Evolutionary conservation across 2,797 vertebrate species (phyloP).

Genomic region (Sebastolobus alascanus): DNA sequence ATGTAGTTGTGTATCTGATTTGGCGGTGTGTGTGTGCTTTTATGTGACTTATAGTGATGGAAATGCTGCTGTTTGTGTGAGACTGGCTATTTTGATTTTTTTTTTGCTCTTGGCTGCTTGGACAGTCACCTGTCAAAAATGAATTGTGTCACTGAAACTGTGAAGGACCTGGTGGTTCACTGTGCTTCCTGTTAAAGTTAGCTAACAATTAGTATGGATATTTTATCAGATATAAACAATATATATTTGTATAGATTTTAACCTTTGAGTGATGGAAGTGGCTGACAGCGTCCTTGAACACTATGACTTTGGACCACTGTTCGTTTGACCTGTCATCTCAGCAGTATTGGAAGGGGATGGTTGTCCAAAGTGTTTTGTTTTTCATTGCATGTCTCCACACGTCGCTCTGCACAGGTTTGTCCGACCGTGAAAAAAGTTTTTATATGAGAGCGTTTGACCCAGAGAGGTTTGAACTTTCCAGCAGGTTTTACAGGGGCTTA

Average conservation of each 20-base stretch:
- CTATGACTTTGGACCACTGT: conserved; percentile 31
- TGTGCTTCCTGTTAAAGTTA: conserved; percentile 24
- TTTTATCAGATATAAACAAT: not conserved
- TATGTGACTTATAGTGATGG: conserved; percentile 29
- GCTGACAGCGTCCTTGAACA: conserved; percentile 23
- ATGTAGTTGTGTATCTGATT: conserved; percentile 13
- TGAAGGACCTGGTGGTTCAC: not conserved
- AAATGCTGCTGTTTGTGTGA: conserved; percentile 37
- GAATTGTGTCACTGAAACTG: conserved; percentile 25
- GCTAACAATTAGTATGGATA: not conserved
- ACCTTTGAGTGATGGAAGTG: conserved; percentile 7
- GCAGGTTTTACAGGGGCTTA: conserved; percentile 37
- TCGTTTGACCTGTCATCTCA: conserved; percentile 34
- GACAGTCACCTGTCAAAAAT: conserved; percentile 33
- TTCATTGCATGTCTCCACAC: conserved; percentile 34
- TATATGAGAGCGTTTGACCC: conserved; percentile 33
- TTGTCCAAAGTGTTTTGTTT: conserved; percentile 36
- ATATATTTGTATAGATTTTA: not conserved
- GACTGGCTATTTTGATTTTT: conserved; percentile 39
- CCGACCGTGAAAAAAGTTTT: conserved; percentile 21
- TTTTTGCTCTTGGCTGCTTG: conserved; percentile 43
- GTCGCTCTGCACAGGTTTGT: conserved; percentile 29
- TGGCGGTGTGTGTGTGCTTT: conserved; percentile 1
- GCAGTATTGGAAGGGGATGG: conserved; percentile 10
- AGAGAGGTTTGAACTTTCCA: conserved; percentile 56